Evolutionary conservation across 2,888 invertebrate species (phyloP).

Genomic region (Emmelina monodactyla): DNA sequence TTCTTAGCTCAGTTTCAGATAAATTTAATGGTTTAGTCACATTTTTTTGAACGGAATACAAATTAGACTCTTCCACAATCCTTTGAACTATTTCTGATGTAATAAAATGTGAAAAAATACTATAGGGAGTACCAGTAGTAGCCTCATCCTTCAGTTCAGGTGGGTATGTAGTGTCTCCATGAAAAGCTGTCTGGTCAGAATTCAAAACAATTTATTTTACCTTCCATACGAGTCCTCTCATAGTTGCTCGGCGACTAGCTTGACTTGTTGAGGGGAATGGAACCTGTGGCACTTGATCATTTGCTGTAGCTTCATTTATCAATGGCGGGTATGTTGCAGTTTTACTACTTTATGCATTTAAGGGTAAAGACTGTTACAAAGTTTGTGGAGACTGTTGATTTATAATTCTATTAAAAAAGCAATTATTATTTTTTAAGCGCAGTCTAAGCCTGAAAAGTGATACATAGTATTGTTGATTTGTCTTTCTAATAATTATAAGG

Average conservation of each 20-base stretch:
- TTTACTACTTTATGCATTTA: no score
- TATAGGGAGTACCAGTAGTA: slow-evolving; percentile 21
- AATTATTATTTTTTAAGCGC: no score
- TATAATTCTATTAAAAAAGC: no score
- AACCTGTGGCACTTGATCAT: slow-evolving; percentile 22
- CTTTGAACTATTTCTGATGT: slow-evolving; percentile 20
- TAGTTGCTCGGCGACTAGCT: slow-evolving; percentile 23
- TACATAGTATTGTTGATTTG: no score
- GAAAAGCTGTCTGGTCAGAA: slow-evolving; percentile 25
- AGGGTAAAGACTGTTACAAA: no score
- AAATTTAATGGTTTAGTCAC: slow-evolving; percentile 16
- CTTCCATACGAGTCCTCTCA: slow-evolving; percentile 23
- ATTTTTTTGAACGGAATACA: slow-evolving; percentile 20
- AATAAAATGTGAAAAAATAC: slow-evolving; percentile 15
- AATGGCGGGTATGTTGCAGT: slow-evolving; percentile 21
- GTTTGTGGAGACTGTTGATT: no score
- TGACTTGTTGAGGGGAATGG: slow-evolving; percentile 23
- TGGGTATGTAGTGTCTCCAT: slow-evolving; percentile 22
- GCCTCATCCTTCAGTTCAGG: slow-evolving; percentile 22
- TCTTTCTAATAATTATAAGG: no score
- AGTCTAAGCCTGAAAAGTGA: no score
- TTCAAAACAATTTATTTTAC: slow-evolving; percentile 23
- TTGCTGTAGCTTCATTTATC: slow-evolving; percentile 20
- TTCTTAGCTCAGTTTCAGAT: slow-evolving; percentile 20
- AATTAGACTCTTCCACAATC: slow-evolving; percentile 19